Conservation (phyloP, 1,140 invertebrate genomes). For the Tetramorium alpestre region DNA sequence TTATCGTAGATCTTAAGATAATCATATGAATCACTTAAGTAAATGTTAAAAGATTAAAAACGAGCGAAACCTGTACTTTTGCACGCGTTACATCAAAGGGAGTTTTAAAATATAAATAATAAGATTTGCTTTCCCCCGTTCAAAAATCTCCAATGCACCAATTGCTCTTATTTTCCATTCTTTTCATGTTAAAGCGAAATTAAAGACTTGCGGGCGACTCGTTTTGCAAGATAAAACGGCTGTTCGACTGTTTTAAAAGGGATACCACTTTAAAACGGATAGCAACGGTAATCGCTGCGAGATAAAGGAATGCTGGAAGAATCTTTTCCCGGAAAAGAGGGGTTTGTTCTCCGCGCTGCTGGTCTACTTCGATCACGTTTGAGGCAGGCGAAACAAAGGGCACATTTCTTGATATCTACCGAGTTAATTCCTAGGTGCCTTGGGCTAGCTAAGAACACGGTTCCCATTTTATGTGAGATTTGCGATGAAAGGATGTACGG, state of each 20-base stretch:
- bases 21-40: not conserved
- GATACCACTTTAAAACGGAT: constrained; percentile 41
- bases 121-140: not conserved
- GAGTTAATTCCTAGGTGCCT: constrained; percentile 43
- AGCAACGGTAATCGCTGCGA: constrained; percentile 24
- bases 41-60: not conserved
- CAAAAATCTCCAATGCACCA: not conserved
- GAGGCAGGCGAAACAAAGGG: constrained; percentile 36
- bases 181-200: constrained; percentile 25
- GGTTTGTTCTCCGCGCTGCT: constrained; percentile 19
- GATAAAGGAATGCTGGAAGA: constrained; percentile 45
- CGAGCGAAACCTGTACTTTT: not conserved
- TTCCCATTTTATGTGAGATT: constrained; percentile 25
- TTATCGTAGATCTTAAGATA: not conserved
- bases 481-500: constrained; percentile 1
- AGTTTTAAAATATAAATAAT: not conserved
- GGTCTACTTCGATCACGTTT: constrained; percentile 32
- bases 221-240: constrained; percentile 12
- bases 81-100: not conserved
- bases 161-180: constrained; percentile 19
- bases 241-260: constrained; percentile 26
- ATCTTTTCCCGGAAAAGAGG: constrained; percentile 39
- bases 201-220: constrained; percentile 22
- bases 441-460: constrained; percentile 45
- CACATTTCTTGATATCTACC: constrained; percentile 39